Percentiles rank a stretch among this genome's conserved stretches.
These are phyloP conservation scores for Stylophora pistillata DNA, from an alignment of 64 coral and sea anemone species.

Conservation along the genomic window DNA sequence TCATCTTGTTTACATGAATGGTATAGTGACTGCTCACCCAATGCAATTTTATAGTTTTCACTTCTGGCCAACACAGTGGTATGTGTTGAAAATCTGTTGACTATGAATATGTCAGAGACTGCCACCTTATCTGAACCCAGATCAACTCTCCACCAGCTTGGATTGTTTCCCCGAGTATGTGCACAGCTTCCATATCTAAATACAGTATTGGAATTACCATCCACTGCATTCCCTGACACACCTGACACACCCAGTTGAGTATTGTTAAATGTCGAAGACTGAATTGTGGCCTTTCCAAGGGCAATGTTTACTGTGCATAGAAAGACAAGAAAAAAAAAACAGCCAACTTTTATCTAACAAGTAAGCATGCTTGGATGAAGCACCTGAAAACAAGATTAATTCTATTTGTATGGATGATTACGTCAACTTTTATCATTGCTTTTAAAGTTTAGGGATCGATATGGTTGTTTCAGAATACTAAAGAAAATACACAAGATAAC, in stretches of 20 bases:
- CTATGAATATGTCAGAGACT: not conserved
- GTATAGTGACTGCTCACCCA: not conserved
- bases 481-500: too few species aligned
- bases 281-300: not conserved
- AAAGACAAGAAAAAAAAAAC: not conserved
- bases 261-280: not conserved
- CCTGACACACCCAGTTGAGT: not conserved
- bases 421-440: too few species aligned
- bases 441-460: too few species aligned
- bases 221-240: constrained; percentile 6
- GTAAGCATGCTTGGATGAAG: too few species aligned
- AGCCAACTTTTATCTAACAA: too few species aligned
- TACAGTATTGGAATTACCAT: not conserved
- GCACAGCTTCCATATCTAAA: not conserved
- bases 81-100: not conserved
- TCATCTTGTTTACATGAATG: too few species aligned
- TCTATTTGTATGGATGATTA: too few species aligned
- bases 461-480: too few species aligned
- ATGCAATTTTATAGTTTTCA: not conserved
- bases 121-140: too few species aligned
- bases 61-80: not conserved
- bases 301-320: not conserved
- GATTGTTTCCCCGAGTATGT: not conserved
- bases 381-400: too few species aligned
- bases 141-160: not conserved